phyloP scores from a whole-genome alignment of 2,113 vertebrate genomes.

The Casuarius casuarius region DNA sequence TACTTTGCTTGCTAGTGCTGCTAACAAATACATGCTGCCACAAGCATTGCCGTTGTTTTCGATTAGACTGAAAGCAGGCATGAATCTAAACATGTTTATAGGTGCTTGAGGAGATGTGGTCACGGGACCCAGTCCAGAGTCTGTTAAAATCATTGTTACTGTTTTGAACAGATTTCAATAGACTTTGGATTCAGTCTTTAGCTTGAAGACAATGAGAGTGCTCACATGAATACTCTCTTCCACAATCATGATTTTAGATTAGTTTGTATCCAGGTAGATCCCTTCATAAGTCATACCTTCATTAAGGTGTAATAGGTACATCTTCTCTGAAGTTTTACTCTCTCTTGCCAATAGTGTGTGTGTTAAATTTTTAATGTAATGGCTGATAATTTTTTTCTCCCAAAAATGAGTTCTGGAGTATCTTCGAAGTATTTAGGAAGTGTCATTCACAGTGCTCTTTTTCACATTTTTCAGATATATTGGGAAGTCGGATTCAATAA shows the following conservation, averaged over 20 bases:
- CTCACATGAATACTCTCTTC: background rate
- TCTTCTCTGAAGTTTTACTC: background rate
- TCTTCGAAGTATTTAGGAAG: background rate
- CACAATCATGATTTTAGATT: background rate
- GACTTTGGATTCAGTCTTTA: background rate
- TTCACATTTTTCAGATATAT: slow-evolving; percentile 86
- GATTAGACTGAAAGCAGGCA: background rate
- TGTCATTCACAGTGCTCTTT: background rate
- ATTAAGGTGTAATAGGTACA: background rate
- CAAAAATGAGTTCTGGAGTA: background rate
- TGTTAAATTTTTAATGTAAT: background rate
- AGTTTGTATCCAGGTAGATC: background rate
- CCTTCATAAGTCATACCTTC: background rate
- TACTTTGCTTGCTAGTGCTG: background rate
- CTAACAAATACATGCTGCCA: background rate
- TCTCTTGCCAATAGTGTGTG: background rate
- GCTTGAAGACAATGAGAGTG: background rate
- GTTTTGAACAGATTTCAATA: fast-evolving
- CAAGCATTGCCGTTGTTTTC: background rate
- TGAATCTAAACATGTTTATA: background rate
- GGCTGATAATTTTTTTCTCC: background rate
- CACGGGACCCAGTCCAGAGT: fast-evolving
- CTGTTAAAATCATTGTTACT: background rate
- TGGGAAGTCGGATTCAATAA: slow-evolving; percentile 97
- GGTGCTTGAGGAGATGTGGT: background rate